Evolutionary conservation across 2,113 vertebrate genomes (phyloP), one percentile per base, ranked within the genome.

Genomic region (Urocolius indicus): DNA sequence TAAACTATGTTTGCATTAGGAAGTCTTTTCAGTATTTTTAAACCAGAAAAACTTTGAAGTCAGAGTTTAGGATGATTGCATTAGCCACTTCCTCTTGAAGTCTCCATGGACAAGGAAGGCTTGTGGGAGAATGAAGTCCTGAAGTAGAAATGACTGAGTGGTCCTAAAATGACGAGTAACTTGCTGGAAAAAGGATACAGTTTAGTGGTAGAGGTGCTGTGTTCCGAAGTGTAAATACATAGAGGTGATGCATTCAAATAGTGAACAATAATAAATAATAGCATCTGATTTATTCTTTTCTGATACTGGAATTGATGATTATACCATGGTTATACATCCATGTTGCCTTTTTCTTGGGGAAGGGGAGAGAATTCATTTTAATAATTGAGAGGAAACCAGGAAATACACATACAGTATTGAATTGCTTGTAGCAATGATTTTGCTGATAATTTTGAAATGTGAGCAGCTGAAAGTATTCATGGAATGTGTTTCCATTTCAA

Each of bases 391-490:
- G 54, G 63, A 86, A 95, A 20, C 46, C 26, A 38, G 77, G 66
- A 91, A 95, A 82, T 72, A 36, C 36, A 77, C 18, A 2, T 61
- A 36, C 2, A 41, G 32, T 68, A 69, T 65, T 30, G n/a, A 49
- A 69, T 66, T 68, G 36, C 77, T 84, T 79, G 58, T 45, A 72
- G 69, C 41, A 87, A 5, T 87, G 32, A 57, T 72, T 89, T 71
- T 96, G 58, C 54, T 93, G 32, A 34, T 41, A 69, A 82, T 94
- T 95, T 90, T 94, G 66, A 83, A 72, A 19, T 72, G 63, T 73
- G 54, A 38, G 27, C 89, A 68, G 62, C 65, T 87, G 77, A 66
- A 79, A 87, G 46, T 78, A 21, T 75, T 58, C 61, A 52, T 77
- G 49, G 43, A 54, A 61, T 61, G 17, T 24, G 87, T 87, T 87